Evolutionary conservation across 2,888 invertebrate species (phyloP).

Genomic region (Ormyrus thymus): DNA sequence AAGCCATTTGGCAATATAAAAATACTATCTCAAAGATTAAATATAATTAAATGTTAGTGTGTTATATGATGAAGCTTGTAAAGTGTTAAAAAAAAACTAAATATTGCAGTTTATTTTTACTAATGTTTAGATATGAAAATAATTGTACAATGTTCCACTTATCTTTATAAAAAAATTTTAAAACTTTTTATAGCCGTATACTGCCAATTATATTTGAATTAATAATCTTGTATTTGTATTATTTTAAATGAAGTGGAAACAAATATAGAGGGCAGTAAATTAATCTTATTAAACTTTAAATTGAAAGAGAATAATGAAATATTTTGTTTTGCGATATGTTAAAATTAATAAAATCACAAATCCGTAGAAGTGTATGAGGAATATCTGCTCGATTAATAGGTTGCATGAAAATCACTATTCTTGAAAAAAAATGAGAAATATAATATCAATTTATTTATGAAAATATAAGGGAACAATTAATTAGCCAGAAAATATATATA

Average conservation of each 20-base stretch:
- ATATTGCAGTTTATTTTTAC: conserved; percentile 52
- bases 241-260: neutral
- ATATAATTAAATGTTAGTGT: no score
- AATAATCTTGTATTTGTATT: neutral
- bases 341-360: neutral
- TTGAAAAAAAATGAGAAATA: no score
- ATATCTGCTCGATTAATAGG: no score
- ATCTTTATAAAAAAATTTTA: conserved; percentile 13
- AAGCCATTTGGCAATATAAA: no score
- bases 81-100: conserved; percentile 5
- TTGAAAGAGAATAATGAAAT: neutral
- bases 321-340: neutral
- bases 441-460: neutral
- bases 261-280: neutral
- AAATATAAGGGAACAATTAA: conserved; percentile 28
- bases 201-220: conserved; percentile 20
- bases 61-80: no score
- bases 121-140: conserved; percentile 45
- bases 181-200: conserved; percentile 19
- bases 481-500: neutral
- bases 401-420: no score
- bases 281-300: neutral
- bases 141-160: conserved; percentile 23
- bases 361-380: neutral
- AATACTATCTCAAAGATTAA: no score